Percentiles rank a stretch among this genome's conserved stretches.
phyloP scores from a whole-genome alignment of 2,113 vertebrate species.

The Cnemophilus loriae region DNA sequence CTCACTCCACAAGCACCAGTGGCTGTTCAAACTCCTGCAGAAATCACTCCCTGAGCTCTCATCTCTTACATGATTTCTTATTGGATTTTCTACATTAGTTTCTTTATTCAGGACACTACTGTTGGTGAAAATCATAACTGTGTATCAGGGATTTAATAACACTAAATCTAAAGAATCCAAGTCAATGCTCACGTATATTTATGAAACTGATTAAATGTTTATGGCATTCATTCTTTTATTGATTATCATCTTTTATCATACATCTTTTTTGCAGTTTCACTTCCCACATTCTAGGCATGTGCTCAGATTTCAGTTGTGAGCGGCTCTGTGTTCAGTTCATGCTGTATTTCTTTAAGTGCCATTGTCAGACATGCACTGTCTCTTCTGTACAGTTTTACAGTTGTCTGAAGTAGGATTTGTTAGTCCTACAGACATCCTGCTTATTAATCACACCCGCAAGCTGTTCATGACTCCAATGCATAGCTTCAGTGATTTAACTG shows the following conservation, averaged over 20 bases:
- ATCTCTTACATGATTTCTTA: background rate
- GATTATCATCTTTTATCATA: background rate
- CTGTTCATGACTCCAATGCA: conserved; percentile 40
- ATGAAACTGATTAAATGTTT: background rate
- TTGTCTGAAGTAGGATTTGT: background rate
- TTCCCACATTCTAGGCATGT: background rate
- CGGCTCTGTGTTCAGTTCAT: background rate
- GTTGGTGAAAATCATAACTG: background rate
- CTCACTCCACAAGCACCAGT: background rate
- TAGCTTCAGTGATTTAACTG: conserved; percentile 34
- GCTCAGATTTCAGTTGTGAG: conserved; percentile 18
- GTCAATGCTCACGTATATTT: background rate
- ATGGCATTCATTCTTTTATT: background rate
- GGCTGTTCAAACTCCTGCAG: background rate
- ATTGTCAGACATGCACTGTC: background rate
- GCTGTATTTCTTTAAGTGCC: background rate
- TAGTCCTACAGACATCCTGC: conserved; percentile 34
- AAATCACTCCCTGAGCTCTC: background rate
- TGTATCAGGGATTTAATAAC: background rate
- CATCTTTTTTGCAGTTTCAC: background rate
- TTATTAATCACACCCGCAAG: conserved; percentile 28
- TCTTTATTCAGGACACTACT: background rate
- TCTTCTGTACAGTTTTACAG: background rate
- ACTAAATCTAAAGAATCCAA: background rate
- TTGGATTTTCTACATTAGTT: background rate